Evolutionary conservation across 2,888 invertebrate species (phyloP).

Genomic region (Brachyptera risi): DNA sequence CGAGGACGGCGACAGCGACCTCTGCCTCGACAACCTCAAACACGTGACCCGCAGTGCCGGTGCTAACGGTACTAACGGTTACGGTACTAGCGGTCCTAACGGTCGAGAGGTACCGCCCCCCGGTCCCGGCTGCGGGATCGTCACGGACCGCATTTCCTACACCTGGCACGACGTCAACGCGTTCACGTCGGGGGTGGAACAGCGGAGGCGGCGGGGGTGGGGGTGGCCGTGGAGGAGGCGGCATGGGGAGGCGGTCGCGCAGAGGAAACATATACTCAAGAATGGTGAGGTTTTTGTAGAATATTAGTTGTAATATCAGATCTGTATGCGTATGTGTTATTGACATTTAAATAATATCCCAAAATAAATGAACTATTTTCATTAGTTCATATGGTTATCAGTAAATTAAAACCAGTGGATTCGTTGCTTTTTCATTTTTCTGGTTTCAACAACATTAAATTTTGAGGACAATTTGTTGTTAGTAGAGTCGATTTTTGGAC

Average conservation of each 20-base stretch:
- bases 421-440: too few species aligned
- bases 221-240: slow-evolving; percentile 15
- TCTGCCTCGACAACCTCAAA: background rate
- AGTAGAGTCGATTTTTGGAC: too few species aligned
- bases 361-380: too few species aligned
- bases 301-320: too few species aligned
- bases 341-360: too few species aligned
- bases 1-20: background rate
- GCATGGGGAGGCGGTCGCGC: slow-evolving; percentile 38
- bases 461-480: too few species aligned
- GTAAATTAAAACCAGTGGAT: too few species aligned
- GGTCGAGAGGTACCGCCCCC: background rate
- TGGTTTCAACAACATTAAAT: too few species aligned
- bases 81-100: background rate
- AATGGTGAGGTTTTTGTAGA: too few species aligned
- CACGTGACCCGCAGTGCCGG: background rate
- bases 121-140: background rate
- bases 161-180: slow-evolving; percentile 78
- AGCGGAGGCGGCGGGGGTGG: slow-evolving; percentile 34
- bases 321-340: too few species aligned
- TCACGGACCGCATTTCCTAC: slow-evolving; percentile 54
- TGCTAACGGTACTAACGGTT: background rate
- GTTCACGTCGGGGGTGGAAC: slow-evolving; percentile 57
- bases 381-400: too few species aligned
- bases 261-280: slow-evolving; percentile 68